phyloP scores from a whole-genome alignment of 2,797 vertebrate genomes.

The Nyctibius grandis region DNA sequence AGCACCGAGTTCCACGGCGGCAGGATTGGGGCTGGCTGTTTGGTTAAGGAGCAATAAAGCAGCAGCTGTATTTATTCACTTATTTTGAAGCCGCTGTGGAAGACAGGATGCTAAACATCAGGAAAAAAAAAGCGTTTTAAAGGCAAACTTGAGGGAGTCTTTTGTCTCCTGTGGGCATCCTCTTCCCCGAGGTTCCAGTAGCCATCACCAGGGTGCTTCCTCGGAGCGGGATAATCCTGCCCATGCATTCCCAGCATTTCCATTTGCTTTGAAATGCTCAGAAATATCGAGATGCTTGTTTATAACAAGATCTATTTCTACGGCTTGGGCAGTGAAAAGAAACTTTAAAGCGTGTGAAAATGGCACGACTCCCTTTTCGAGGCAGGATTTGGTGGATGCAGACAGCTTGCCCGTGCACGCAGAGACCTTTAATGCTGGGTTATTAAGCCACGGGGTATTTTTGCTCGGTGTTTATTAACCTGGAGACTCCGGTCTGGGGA shows the following conservation, averaged over 20 bases:
- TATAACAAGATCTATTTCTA: background rate
- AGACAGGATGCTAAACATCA: slow-evolving; percentile 47
- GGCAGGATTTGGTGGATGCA: background rate
- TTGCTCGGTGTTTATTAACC: background rate
- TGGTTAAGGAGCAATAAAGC: slow-evolving; percentile 53
- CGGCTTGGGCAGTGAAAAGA: background rate
- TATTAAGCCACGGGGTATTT: background rate
- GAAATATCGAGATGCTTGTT: background rate
- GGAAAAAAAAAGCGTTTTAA: background rate
- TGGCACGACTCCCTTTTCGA: background rate
- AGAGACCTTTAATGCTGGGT: background rate
- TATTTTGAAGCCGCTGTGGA: slow-evolving; percentile 22
- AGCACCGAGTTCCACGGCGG: background rate
- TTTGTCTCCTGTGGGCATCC: slow-evolving; percentile 26
- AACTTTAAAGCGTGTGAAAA: background rate
- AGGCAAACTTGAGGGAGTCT: slow-evolving; percentile 23
- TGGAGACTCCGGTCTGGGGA: rapidly evolving
- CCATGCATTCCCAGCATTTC: background rate
- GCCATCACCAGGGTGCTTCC: slow-evolving; percentile 32
- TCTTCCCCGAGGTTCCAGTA: background rate
- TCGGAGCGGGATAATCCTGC: background rate
- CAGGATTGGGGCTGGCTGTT: slow-evolving; percentile 2
- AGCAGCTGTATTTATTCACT: slow-evolving; percentile 63
- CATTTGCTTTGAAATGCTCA: background rate
- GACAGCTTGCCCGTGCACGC: rapidly evolving